Evolutionary conservation across 2,888 invertebrate genomes (phyloP), one percentile per base, ranked within the genome.

Genomic region (Keiferia lycopersicella): DNA sequence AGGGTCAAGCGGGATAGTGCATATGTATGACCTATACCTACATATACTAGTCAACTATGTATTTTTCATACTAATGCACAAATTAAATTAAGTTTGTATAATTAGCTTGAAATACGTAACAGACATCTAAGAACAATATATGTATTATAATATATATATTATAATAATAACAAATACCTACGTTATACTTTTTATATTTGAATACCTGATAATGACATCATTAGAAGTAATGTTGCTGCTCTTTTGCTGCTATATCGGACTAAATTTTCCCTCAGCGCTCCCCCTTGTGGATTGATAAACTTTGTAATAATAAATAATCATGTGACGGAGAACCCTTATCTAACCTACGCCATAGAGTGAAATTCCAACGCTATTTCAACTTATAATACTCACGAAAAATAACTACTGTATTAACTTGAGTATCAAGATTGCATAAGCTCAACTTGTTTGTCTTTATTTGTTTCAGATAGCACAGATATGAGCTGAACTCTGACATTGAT

Each of bases 401-500:
- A 30, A 8, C 30, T 7, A 18, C 8, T 16, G 30, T 16, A 34
- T 30, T n/a, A 10, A 18, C 56, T 26, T 56, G 26, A 56, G 30
- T 53, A 53, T 53, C 50, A 39, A 67, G 71, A 81, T 89, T 90
- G 88, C 90, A 85, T 89, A 89, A 89, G 87, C 84, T 78, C 16
- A 74, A 73, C 78, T 83, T 86, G 82, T 85, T 84, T 84, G 77
- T 75, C 78, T 76, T 75, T 83, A 74, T 84, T 84, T 84, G 80
- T 84, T 86, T 75, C 83, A 84, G 83, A 83, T 84, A 79, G 73
- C 74, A 72, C 67, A 72, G 82, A 85, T 82, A 83, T 73, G 66
- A 50, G 63, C 68, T 88, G 90, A 90, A 81, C 91, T 89, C 77
- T 88, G 84, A 84, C 88, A 87, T 87, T 88, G 87, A 88, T 86